phyloP scores from a whole-genome alignment of 2,888 invertebrate species.

The Ectropis crepuscularia region DNA sequence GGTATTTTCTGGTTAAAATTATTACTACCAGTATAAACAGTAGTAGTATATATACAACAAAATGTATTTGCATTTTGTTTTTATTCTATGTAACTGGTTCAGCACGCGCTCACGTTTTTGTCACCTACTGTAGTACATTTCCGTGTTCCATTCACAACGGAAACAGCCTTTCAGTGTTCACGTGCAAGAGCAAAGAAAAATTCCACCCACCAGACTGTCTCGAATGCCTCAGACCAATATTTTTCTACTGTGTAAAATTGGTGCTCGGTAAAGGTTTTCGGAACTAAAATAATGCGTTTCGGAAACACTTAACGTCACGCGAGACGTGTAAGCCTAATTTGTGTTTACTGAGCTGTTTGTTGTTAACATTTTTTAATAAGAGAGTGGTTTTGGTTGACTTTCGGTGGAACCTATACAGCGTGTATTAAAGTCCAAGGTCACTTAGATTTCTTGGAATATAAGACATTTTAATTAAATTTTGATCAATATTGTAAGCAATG shows the following conservation, averaged over 20 bases:
- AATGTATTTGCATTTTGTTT: slow-evolving; percentile 16
- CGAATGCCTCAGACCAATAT: slow-evolving; percentile 44
- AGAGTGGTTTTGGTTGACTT: background rate
- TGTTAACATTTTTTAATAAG: slow-evolving; percentile 19
- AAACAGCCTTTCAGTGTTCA: slow-evolving; percentile 72
- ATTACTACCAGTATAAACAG: slow-evolving; percentile 38
- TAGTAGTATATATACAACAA: no score
- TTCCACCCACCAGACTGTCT: slow-evolving; percentile 49
- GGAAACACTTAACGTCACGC: slow-evolving; percentile 54
- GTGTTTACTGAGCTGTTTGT: slow-evolving; percentile 43
- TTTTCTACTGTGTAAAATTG: slow-evolving; percentile 45
- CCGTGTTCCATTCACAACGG: slow-evolving; percentile 69
- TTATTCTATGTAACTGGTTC: slow-evolving; percentile 62
- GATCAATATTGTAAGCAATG: no score
- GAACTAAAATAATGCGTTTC: slow-evolving; percentile 51
- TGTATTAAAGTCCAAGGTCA: no score
- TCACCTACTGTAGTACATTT: slow-evolving; percentile 70
- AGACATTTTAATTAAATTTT: no score
- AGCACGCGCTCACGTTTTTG: slow-evolving; percentile 64
- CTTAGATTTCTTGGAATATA: no score
- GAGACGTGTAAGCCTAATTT: slow-evolving; percentile 46
- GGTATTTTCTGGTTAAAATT: slow-evolving; percentile 6
- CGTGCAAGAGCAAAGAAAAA: slow-evolving; percentile 60
- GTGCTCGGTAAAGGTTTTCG: slow-evolving; percentile 46
- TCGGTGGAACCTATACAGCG: no score